Evolutionary conservation across 1,140 invertebrate species (phyloP), one percentile per base, ranked within the genome.

Genomic region (Drosophila erecta): DNA sequence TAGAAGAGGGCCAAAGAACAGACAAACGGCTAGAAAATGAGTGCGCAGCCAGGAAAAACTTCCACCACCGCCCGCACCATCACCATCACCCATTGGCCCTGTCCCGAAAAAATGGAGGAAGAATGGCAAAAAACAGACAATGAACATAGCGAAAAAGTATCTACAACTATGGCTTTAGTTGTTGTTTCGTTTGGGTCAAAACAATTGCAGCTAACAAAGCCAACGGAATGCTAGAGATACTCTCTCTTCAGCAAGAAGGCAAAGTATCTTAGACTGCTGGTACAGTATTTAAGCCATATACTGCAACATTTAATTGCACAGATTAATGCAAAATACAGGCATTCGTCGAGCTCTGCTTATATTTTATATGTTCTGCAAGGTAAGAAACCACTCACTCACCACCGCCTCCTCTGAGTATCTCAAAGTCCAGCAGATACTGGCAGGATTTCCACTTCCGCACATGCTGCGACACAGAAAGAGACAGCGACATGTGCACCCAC

Each of bases 131-230:
- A 56, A 56, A 40, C 44, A 75, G 37, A 75, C 72, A 66, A 58
- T 65, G 71, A 66, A 64, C 46, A 58, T 75, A 30, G 53, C 44
- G 37, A 75, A 75, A 75, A 75, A 44, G 50, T 50, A 66, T 61
- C 59, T 65, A 75, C 51, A 65, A 75, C 74, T 75, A 27, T 20
- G 17, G 44, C 60, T 20, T n/a, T 73, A 74, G 58, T 64, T 56
- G 50, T 41, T 51, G 69, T 37, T 53, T 30, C 37, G 55, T 40
- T 47, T 43, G 59, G 51, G 72, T 22, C 69, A 75, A 65, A 75
- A 75, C 72, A 75, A 75, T 75, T 75, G 71, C 71, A 66, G 37
- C 71, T 53, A 57, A 75, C 60, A 75, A 75, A 75, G 72, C 59
- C 72, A 51, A 37, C 47, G 60, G 47, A 76, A 66, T 75, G 35